Percentiles rank a stretch among this genome's conserved stretches.
phyloP scores from a whole-genome alignment of 2,113 vertebrate species.

The Xenus cinereus region DNA sequence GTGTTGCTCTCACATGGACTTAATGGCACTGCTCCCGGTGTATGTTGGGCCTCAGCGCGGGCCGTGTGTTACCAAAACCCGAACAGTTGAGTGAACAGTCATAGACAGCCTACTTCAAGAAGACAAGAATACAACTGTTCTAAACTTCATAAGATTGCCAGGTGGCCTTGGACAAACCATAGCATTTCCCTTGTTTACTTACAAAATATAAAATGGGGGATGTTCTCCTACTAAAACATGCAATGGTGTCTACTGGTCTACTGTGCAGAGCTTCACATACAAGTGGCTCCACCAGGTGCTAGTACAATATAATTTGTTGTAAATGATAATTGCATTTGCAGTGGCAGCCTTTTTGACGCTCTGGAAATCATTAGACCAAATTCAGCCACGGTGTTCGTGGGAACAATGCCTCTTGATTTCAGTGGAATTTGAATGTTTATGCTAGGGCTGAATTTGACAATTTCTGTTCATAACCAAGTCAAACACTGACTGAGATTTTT shows the following conservation, averaged over 20 bases:
- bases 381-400: not conserved
- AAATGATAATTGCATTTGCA: not conserved
- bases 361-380: not conserved
- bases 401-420: not conserved
- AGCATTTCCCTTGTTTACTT: not conserved
- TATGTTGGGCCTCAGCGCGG: fast-evolving
- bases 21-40: not conserved
- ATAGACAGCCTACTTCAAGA: not conserved
- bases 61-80: not conserved
- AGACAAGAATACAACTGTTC: not conserved
- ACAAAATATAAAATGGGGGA: not conserved
- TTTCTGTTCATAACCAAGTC: not conserved
- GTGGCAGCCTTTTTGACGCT: not conserved
- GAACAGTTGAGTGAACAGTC: not conserved
- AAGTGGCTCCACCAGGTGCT: not conserved
- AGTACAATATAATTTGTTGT: not conserved
- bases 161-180: not conserved
- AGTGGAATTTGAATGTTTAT: not conserved
- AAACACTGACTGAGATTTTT: not conserved
- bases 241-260: not conserved
- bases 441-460: not conserved
- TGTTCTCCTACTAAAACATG: not conserved
- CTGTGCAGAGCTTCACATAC: not conserved
- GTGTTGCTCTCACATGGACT: fast-evolving
- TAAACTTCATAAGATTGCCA: not conserved